A percentile compares a stretch with the other conserved stretches of the same genome.
phyloP scores from a whole-genome alignment of 2,113 vertebrate genomes.

The Mesocricetus auratus region DNA sequence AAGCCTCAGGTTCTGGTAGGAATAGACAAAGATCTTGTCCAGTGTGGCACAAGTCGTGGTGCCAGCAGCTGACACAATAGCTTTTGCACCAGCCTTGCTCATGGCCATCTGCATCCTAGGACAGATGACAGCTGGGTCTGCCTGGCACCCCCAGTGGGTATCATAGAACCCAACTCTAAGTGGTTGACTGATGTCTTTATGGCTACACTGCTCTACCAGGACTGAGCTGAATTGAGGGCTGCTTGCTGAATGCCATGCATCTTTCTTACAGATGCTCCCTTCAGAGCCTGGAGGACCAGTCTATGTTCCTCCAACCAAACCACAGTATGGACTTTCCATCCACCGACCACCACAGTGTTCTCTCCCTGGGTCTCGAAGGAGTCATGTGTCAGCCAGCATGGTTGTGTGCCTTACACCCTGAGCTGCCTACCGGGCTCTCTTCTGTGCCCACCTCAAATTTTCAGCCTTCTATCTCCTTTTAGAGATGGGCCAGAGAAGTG shows the following conservation, averaged over 20 bases:
- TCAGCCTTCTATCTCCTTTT: background rate
- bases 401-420: no score
- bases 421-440: background rate
- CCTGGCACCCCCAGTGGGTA: background rate
- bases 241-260: background rate
- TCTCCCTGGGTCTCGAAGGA: background rate
- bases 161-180: background rate
- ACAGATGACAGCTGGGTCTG: background rate
- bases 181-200: background rate
- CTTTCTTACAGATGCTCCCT: no score
- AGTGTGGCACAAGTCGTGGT: background rate
- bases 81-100: background rate
- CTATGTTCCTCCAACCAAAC: background rate
- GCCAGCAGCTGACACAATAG: background rate
- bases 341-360: background rate
- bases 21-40: background rate
- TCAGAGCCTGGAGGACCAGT: background rate
- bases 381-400: no score
- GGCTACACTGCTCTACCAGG: background rate
- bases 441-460: no score
- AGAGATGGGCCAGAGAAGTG: background rate
- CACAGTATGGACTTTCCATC: background rate
- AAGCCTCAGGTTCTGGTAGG: background rate
- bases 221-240: background rate
- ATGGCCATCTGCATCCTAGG: background rate